Base-by-base conservation (phyloP, 2,113 vertebrate genomes). In the Nestor notabilis region DNA sequence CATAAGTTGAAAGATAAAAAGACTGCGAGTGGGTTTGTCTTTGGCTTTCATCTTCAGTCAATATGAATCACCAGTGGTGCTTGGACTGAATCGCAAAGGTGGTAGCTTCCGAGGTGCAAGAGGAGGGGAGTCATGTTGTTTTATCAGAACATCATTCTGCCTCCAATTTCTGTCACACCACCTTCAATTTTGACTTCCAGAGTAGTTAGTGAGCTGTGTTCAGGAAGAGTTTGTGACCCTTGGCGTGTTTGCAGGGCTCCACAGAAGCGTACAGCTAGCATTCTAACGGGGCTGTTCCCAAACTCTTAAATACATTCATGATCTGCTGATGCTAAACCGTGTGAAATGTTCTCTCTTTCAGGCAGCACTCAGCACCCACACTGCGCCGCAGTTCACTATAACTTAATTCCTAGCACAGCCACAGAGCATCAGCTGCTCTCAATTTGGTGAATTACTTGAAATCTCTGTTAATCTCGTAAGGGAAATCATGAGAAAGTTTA, bases 31-130 rank as follows among this genome's bases (percentile, higher is more conserved):
- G 60, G n/a, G 13, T 28, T 89, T 85, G 79, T 92, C 87, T 53
- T 95, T 92, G 63, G 60, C 64, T 83, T 53, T 94, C 55, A 56
- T 96, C 82, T 89, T 44, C 41, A 35, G 27, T 86, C 81, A 93
- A 85, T 75, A 79, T 8, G 87, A 87, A 19, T n/a, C 58, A 83
- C 70, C 47, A 41, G 43, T 47, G 89, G 47, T 88, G 49, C 75
- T 58, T 35, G 76, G 79, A 12, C n/a, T 89, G 75, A 90, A 95
- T 83, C n/a, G 12, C 58, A 44, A 41, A n/a, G 37, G 47, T 83
- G 79, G 65, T 94, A 44, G 65, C 79, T 86, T 90, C 68, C 1
- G 6, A 64, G 24, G 17, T 37, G 23, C 46, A 23, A 44, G 63
- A 50, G 13, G 13, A 60, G 15, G 33, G 15, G 11, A 49, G n/a